Percentiles rank a stretch among this genome's conserved stretches.
phyloP scores from a whole-genome alignment of 2,113 vertebrate genomes.

The Canis aureus region DNA sequence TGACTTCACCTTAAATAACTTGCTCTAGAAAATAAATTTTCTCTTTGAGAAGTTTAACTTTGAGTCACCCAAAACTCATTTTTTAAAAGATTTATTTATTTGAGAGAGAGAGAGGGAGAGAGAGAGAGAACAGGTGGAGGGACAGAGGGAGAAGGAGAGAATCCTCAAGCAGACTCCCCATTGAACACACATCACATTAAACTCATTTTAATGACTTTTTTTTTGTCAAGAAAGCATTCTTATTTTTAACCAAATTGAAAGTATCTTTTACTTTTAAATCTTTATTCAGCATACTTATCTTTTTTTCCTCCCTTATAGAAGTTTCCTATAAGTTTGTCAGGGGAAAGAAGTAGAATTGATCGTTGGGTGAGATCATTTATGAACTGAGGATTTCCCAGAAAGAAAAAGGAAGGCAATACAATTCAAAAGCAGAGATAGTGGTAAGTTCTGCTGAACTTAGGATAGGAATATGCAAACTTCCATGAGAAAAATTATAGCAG shows the following conservation, averaged over 20 bases:
- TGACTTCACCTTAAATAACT: background rate
- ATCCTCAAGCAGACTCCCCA: background rate
- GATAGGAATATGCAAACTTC: background rate
- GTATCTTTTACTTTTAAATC: background rate
- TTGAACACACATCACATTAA: background rate
- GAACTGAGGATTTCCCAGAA: slow-evolving; percentile 36
- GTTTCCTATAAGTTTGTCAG: background rate
- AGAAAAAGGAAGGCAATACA: background rate
- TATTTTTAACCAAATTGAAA: slow-evolving; percentile 18
- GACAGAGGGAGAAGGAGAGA: background rate
- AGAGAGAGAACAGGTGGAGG: background rate
- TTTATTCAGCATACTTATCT: background rate
- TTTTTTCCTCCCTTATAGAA: background rate
- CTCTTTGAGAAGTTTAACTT: background rate
- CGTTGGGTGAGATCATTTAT: slow-evolving; percentile 38
- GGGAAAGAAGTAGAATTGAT: background rate
- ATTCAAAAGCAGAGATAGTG: background rate
- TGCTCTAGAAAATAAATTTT: background rate
- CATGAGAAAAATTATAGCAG: slow-evolving; percentile 34
- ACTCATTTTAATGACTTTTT: background rate
- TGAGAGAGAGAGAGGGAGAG: background rate
- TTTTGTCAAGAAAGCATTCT: background rate
- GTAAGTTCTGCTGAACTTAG: slow-evolving; percentile 52
- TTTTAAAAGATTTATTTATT: background rate
- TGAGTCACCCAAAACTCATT: background rate